Evolutionary conservation across 2,797 vertebrate genomes (phyloP).

Genomic region (Austrolebias charrua): DNA sequence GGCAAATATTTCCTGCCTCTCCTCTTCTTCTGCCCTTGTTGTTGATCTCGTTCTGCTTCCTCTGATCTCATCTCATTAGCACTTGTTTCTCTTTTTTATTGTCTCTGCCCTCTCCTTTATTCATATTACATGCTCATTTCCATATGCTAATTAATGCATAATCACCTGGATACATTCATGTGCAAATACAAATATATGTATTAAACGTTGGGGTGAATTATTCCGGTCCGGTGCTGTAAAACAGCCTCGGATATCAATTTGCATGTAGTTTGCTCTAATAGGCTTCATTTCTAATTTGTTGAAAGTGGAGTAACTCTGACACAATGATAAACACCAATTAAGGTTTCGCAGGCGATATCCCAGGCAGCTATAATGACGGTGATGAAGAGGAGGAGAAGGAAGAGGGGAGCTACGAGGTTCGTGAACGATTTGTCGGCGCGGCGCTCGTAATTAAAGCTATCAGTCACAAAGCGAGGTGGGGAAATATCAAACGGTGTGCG

Average conservation of each 20-base stretch:
- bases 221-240: constrained; percentile 65
- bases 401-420: constrained; percentile 51
- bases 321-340: constrained; percentile 79
- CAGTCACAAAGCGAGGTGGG: constrained; percentile 64
- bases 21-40: constrained; percentile 21
- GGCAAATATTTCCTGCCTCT: not conserved
- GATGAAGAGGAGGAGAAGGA: constrained; percentile 45
- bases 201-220: constrained; percentile 70
- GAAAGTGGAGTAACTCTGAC: constrained; percentile 76
- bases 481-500: constrained; percentile 66
- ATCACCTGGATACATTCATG: constrained; percentile 80
- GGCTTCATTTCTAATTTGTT: constrained; percentile 74
- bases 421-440: constrained; percentile 59
- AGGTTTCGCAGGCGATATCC: constrained; percentile 66
- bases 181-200: constrained; percentile 78
- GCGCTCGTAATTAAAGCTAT: constrained; percentile 77
- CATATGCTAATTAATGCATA: constrained; percentile 80
- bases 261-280: constrained; percentile 75
- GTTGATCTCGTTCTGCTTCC: constrained; percentile 44
- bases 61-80: constrained; percentile 71
- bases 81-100: constrained; percentile 52
- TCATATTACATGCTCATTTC: constrained; percentile 77
- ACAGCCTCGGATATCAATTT: constrained; percentile 77
- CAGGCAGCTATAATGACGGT: constrained; percentile 65
- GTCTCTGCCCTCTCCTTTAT: constrained; percentile 63